A percentile compares a stretch with the other conserved stretches of the same genome.
Conservation (phyloP, 2,113 vertebrate species). For the Suncus etruscus region DNA sequence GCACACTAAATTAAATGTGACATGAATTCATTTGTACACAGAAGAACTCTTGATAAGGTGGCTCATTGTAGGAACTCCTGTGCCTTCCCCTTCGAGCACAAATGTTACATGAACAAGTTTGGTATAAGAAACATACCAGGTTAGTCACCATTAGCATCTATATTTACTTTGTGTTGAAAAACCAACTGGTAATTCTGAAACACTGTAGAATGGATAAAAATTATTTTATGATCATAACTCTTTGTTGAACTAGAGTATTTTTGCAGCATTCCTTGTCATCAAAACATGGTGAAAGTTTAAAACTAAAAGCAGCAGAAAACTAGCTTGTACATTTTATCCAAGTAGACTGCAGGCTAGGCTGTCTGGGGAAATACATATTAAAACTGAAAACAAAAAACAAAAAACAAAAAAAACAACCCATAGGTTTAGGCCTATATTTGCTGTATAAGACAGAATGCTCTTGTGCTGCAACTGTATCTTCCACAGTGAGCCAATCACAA, state of each 20-base stretch:
- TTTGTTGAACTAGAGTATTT: slow-evolving; percentile 98
- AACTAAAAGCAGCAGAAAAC: slow-evolving; percentile 92
- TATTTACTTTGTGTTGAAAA: too few relatives aligned
- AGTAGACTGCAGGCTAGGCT: slow-evolving; percentile 96
- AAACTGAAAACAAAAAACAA: slow-evolving; percentile 93
- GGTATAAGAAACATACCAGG: too few relatives aligned
- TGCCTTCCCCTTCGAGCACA: slow-evolving; percentile 94
- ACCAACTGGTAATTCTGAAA: too few relatives aligned
- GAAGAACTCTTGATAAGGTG: slow-evolving; percentile 93
- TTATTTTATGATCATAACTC: slow-evolving; percentile 98
- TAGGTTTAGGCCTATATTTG: too few relatives aligned
- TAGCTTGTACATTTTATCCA: slow-evolving; percentile 95
- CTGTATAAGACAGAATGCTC: too few relatives aligned
- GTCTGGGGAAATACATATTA: slow-evolving; percentile 99
- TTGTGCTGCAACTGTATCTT: too few relatives aligned
- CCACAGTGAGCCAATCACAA: too few relatives aligned
- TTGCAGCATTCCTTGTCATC: slow-evolving; percentile 99
- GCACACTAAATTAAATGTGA: slow-evolving; percentile 89
- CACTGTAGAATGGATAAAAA: slow-evolving; percentile 97
- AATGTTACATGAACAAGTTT: slow-evolving; percentile 96
- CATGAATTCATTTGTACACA: slow-evolving; percentile 89
- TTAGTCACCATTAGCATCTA: too few relatives aligned
- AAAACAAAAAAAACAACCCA: too few relatives aligned
- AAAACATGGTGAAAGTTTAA: slow-evolving; percentile 96
- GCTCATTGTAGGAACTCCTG: slow-evolving; percentile 93